Conservation (phyloP, 2,888 invertebrate genomes). For the Lasioglossum calceatum region DNA sequence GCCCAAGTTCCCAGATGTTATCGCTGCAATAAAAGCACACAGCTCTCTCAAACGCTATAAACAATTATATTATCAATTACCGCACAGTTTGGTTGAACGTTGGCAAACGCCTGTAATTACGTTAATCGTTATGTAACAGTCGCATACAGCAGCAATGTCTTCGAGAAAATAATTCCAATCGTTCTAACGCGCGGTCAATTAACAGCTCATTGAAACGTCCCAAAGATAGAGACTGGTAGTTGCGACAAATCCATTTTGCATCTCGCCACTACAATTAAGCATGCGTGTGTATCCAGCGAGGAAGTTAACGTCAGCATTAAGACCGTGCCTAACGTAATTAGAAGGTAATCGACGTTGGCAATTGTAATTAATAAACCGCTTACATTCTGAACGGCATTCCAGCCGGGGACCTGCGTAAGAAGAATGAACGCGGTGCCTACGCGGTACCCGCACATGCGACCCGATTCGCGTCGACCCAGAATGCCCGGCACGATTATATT, state of each 20-base stretch:
- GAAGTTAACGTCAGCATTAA: background rate
- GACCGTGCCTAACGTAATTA: constrained; percentile 7
- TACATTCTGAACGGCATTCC: constrained; percentile 40
- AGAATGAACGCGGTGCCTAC: constrained; percentile 30
- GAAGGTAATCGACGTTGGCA: constrained; percentile 25
- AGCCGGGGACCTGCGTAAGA: constrained; percentile 5
- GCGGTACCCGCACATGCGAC: constrained; percentile 12
- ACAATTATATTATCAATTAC: background rate
- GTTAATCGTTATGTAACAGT: background rate
- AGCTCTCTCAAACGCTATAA: background rate
- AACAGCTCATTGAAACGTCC: background rate
- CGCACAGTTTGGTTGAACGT: background rate
- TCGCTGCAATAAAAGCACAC: background rate
- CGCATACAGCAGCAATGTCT: background rate
- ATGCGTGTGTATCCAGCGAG: background rate
- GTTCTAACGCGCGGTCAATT: background rate
- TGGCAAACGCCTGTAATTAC: background rate
- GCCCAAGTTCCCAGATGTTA: background rate
- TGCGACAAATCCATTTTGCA: constrained; percentile 6
- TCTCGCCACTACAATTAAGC: background rate
- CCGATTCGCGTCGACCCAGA: constrained; percentile 53
- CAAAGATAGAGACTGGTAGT: constrained; percentile 3
- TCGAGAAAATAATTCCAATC: background rate
- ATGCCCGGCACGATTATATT: constrained; percentile 36
- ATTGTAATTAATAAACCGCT: constrained; percentile 35